Percentiles rank a stretch among this genome's conserved stretches.
Evolutionary conservation across 2,797 vertebrate genomes (phyloP).

Genomic region (Rhabdomys pumilio): DNA sequence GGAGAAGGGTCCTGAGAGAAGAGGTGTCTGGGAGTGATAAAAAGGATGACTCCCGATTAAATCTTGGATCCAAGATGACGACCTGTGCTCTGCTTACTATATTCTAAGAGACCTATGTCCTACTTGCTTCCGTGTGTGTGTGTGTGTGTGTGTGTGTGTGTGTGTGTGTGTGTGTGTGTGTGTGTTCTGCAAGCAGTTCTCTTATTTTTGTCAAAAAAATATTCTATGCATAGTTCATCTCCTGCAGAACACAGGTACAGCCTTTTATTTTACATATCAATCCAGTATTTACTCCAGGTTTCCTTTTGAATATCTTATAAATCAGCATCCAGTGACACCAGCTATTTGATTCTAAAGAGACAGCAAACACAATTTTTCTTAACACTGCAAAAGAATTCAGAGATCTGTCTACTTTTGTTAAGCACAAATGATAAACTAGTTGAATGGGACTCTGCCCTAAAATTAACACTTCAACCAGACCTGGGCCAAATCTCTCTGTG

Average conservation of each 20-base stretch:
- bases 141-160: too few species aligned
- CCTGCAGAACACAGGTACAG: background rate
- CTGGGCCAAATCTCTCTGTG: too few species aligned
- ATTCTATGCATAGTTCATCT: background rate
- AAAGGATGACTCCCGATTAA: background rate
- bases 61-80: background rate
- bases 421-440: background rate
- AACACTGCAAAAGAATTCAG: background rate
- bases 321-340: background rate
- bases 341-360: background rate
- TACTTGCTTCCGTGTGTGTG: background rate
- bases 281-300: background rate
- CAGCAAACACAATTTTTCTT: background rate
- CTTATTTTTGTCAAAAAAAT: background rate
- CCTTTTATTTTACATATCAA: background rate
- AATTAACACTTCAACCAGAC: too few species aligned
- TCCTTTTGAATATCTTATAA: background rate
- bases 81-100: background rate
- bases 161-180: background rate
- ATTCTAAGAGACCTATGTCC: background rate
- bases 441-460: background rate
- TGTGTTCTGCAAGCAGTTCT: background rate
- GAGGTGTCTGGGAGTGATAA: background rate
- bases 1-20: background rate
- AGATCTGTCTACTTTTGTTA: background rate